phyloP scores from a whole-genome alignment of 2,888 invertebrate genomes.

The Dexiosoma caninum region DNA sequence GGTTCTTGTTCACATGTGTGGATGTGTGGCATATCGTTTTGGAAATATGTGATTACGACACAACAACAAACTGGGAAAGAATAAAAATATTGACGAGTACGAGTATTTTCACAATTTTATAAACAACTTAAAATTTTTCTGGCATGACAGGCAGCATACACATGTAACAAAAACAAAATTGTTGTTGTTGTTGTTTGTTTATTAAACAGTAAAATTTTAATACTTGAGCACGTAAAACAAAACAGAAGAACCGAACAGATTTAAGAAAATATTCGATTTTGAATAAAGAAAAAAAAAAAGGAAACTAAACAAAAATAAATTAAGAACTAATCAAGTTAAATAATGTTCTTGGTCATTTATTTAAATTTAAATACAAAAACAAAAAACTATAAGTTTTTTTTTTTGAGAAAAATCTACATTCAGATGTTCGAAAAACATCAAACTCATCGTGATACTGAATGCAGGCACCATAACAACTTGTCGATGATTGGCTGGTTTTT shows the following conservation, averaged over 20 bases:
- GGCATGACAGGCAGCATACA: slow-evolving; percentile 26
- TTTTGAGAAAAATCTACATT: neutral
- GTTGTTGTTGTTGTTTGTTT: slow-evolving; percentile 31
- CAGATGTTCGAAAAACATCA: slow-evolving; percentile 1
- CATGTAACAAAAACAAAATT: neutral
- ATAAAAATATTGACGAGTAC: slow-evolving; percentile 23
- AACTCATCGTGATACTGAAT: slow-evolving; percentile 20
- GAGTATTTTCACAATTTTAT: slow-evolving; percentile 20
- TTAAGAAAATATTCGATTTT: too few relatives aligned
- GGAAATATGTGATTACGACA: slow-evolving; percentile 30
- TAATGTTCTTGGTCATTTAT: slow-evolving; percentile 11
- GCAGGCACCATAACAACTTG: slow-evolving; percentile 26
- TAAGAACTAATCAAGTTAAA: slow-evolving; percentile 31
- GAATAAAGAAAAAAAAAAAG: neutral
- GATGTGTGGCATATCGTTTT: slow-evolving; percentile 24
- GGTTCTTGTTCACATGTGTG: neutral
- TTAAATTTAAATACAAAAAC: slow-evolving; percentile 17
- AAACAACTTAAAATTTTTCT: slow-evolving; percentile 36
- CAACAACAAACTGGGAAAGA: slow-evolving; percentile 13
- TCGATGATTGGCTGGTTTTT: slow-evolving; percentile 26
- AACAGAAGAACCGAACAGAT: too few relatives aligned
- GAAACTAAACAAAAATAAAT: neutral
- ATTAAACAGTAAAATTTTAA: slow-evolving; percentile 32
- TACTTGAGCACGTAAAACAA: neutral
- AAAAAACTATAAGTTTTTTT: slow-evolving; percentile 20